phyloP scores from a whole-genome alignment of 2,113 vertebrate species.

The Oncorhynchus keta region DNA sequence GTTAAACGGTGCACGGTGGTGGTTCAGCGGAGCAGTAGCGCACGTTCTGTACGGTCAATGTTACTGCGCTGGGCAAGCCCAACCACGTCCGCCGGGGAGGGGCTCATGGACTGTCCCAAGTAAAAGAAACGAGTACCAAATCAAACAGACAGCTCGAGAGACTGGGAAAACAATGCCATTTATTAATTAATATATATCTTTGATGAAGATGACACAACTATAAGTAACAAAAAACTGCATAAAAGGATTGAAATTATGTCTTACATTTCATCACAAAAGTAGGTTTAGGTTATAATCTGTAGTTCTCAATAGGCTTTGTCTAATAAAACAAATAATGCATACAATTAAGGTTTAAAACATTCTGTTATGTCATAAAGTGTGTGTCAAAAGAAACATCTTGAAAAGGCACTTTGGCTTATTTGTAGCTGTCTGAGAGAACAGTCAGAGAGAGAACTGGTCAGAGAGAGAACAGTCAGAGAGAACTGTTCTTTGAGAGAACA shows the following conservation, averaged over 20 bases:
- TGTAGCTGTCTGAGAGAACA: too few species aligned
- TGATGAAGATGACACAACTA: not conserved
- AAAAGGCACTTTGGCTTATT: not conserved
- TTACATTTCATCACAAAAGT: not conserved
- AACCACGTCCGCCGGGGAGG: not conserved
- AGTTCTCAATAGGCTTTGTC: not conserved
- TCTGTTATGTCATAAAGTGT: not conserved
- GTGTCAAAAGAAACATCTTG: not conserved
- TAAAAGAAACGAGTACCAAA: not conserved
- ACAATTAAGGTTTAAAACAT: not conserved
- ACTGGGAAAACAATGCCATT: not conserved
- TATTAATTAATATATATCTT: not conserved
- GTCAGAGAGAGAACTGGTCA: too few species aligned
- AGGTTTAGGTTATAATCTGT: too few species aligned
- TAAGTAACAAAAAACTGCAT: not conserved
- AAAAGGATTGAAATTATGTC: not conserved
- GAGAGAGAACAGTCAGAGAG: too few species aligned
- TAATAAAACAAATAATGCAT: not conserved
- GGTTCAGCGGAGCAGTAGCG: not conserved
- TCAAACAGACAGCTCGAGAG: not conserved
- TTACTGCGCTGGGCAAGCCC: slow-evolving; percentile 12
- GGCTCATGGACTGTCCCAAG: not conserved
- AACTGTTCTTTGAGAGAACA: too few species aligned
- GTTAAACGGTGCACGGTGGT: not conserved
- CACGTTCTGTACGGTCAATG: not conserved